Percentiles rank a stretch among this genome's conserved stretches.
phyloP scores from a whole-genome alignment of 1,140 invertebrate species.

The Zeugodacus cucurbitae region DNA sequence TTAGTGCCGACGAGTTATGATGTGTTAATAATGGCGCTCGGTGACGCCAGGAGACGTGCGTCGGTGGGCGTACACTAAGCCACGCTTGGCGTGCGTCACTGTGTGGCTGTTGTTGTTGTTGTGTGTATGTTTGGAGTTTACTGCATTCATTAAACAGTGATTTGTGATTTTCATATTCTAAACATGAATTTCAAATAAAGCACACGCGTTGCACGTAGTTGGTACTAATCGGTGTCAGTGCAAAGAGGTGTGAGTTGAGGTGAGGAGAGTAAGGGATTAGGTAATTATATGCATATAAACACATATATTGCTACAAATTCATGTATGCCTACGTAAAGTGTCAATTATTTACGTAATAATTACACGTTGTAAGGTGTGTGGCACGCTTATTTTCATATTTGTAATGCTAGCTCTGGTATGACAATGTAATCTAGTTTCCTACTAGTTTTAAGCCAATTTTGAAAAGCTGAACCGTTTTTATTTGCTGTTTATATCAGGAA shows the following conservation, averaged over 20 bases:
- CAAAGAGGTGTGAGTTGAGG: background rate
- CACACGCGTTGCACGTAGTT: slow-evolving; percentile 25
- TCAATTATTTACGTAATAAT: too few species aligned
- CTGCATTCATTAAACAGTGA: slow-evolving; percentile 41
- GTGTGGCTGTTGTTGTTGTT: slow-evolving; percentile 44
- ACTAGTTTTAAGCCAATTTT: too few species aligned
- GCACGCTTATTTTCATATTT: too few species aligned
- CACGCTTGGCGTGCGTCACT: slow-evolving; percentile 26
- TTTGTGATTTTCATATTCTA: slow-evolving; percentile 36
- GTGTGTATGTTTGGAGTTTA: background rate
- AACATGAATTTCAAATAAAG: slow-evolving; percentile 33
- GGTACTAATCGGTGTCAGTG: background rate
- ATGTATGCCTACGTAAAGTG: too few species aligned
- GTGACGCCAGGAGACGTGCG: slow-evolving; percentile 43
- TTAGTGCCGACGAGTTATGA: slow-evolving; percentile 51
- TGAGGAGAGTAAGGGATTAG: too few species aligned
- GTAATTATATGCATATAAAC: background rate
- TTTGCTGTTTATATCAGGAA: too few species aligned
- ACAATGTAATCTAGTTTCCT: too few species aligned
- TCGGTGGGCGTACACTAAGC: slow-evolving; percentile 11
- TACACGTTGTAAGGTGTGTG: too few species aligned
- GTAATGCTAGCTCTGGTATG: too few species aligned
- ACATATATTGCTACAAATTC: too few species aligned
- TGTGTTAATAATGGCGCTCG: slow-evolving; percentile 55
- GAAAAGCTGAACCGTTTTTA: too few species aligned